Evolutionary conservation across 35 echinoderm and acorn worm species (phyloP).

Genomic region (Lytechinus variegatus): DNA sequence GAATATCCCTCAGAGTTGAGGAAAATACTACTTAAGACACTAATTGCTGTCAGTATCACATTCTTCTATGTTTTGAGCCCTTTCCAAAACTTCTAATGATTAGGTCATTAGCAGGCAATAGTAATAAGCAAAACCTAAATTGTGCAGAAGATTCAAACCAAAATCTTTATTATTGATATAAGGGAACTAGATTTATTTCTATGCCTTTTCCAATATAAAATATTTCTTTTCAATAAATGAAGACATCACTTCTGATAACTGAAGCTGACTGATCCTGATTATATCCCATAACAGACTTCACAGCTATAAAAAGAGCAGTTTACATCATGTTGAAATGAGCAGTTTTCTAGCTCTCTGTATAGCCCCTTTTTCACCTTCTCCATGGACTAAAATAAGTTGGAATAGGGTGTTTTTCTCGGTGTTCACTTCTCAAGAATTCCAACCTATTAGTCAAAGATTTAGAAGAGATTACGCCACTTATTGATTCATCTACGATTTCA

Average conservation of each 20-base stretch:
- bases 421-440: constrained; percentile 1
- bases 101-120: no score
- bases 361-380: background rate
- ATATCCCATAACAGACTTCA: background rate
- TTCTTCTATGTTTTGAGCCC: background rate
- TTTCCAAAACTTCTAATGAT: no score
- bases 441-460: constrained; percentile 14
- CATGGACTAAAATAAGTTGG: background rate
- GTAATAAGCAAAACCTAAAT: no score
- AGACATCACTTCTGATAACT: background rate
- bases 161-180: no score
- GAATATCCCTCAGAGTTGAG: background rate
- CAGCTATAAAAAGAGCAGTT: background rate
- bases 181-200: no score
- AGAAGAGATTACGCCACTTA: background rate
- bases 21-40: background rate
- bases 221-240: background rate
- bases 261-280: background rate
- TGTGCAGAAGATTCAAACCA: no score
- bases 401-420: background rate
- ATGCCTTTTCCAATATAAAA: background rate
- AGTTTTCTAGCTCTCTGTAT: background rate
- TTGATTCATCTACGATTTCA: constrained; percentile 5
- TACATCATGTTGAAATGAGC: background rate
- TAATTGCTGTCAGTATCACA: background rate